These are phyloP conservation scores for Ctena decussata DNA, from an alignment of 2,888 invertebrate genomes.

Conservation along the genomic window DNA sequence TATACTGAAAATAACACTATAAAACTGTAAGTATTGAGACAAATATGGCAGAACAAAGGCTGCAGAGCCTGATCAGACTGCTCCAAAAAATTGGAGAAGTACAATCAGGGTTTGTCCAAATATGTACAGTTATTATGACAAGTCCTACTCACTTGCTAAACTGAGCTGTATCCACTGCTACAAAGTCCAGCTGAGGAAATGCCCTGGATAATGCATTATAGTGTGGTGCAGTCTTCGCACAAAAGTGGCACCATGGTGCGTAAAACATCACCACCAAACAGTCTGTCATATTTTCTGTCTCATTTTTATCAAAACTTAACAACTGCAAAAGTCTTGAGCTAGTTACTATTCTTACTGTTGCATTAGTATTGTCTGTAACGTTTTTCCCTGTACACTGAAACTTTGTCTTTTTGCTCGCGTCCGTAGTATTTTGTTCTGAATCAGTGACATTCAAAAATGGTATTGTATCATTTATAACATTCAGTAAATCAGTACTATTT, in stretches of 20 bases:
- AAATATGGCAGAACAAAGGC: no score
- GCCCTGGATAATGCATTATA: constrained; percentile 96
- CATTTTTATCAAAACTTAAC: constrained; percentile 88
- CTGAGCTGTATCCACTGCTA: constrained; percentile 96
- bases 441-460: constrained; percentile 38
- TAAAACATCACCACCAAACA: constrained; percentile 94
- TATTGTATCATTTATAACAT: neutral
- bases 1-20: no score
- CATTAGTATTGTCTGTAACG: constrained; percentile 74
- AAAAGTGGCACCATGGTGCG: constrained; percentile 96
- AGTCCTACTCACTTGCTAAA: constrained; percentile 88
- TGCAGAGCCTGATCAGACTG: no score
- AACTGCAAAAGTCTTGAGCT: constrained; percentile 91
- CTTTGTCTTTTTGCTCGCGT: constrained; percentile 76
- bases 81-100: no score
- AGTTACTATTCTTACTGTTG: constrained; percentile 90
- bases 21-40: no score
- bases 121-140: no score
- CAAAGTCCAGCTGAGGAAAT: constrained; percentile 95
- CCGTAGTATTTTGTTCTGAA: constrained; percentile 62
- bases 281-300: constrained; percentile 87
- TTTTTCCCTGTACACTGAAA: constrained; percentile 81
- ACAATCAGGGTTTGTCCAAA: no score
- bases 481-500: neutral
- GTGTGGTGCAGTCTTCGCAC: constrained; percentile 95